Percentiles rank a stretch among this genome's conserved stretches.
These are phyloP conservation scores for Eciton burchellii DNA, from an alignment of 1,140 invertebrate species.

Conservation along the genomic window DNA sequence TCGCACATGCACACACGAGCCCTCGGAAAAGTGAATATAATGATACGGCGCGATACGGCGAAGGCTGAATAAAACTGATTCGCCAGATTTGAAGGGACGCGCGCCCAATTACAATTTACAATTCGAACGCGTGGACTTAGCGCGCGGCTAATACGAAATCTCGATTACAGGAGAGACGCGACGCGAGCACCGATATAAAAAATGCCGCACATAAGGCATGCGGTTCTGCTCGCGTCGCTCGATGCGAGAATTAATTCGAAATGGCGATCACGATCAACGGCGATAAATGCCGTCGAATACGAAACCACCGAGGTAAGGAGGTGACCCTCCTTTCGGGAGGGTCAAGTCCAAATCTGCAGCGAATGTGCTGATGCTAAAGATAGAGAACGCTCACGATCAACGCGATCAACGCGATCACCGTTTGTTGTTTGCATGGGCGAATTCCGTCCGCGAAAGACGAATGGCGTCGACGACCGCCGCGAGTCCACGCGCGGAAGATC, in stretches of 20 bases:
- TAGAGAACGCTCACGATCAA: too few species aligned
- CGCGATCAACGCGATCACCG: neutral
- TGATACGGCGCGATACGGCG: neutral
- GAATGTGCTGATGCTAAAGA: too few species aligned
- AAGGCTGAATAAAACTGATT: constrained; percentile 44
- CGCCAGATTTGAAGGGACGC: constrained; percentile 42
- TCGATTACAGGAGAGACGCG: constrained; percentile 22
- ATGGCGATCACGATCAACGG: too few species aligned
- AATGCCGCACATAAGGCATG: too few species aligned
- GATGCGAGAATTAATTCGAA: too few species aligned
- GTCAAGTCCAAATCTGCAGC: too few species aligned
- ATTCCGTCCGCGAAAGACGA: constrained; percentile 1
- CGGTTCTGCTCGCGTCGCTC: too few species aligned
- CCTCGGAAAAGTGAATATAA: constrained; percentile 5
- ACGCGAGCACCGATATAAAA: too few species aligned
- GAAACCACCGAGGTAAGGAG: neutral
- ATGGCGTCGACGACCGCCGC: too few species aligned
- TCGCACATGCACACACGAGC: neutral
- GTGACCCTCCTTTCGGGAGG: too few species aligned
- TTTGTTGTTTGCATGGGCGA: neutral
- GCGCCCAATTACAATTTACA: constrained; percentile 4
- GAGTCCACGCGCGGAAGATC: too few species aligned
- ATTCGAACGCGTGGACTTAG: constrained; percentile 10
- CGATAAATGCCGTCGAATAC: neutral
- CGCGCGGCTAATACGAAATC: constrained; percentile 1